Percentiles rank a stretch among this genome's conserved stretches.
These are phyloP conservation scores for Melikaiella ostensackeni DNA, from an alignment of 2,888 invertebrate genomes.

Conservation along the genomic window DNA sequence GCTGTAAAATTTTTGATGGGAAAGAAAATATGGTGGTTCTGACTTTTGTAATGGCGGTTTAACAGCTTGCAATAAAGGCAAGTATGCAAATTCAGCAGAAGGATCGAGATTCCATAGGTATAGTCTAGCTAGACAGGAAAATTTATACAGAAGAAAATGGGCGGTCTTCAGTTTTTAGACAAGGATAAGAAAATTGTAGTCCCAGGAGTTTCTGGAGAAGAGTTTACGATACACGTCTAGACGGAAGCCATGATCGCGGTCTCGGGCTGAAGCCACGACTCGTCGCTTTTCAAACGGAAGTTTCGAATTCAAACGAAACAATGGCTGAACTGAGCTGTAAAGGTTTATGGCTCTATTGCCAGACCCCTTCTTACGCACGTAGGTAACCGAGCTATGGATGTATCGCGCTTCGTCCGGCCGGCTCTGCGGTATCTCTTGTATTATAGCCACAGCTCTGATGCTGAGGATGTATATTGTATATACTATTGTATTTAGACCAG, in stretches of 20 bases:
- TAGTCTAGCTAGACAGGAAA: neutral
- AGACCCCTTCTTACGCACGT: conserved; percentile 43
- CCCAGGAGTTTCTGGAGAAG: conserved; percentile 2
- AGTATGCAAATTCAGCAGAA: neutral
- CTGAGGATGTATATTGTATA: neutral
- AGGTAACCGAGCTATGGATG: conserved; percentile 32
- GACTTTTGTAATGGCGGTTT: neutral
- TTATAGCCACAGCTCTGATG: conserved; percentile 8
- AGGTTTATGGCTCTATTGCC: conserved; percentile 72
- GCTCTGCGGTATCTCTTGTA: conserved; percentile 45
- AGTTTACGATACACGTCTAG: conserved; percentile 40
- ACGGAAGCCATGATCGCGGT: conserved; percentile 42
- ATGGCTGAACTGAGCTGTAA: conserved; percentile 66
- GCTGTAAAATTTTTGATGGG: neutral
- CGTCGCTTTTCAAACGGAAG: conserved; percentile 66
- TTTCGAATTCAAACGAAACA: conserved; percentile 70
- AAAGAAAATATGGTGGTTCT: neutral
- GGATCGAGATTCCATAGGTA: neutral
- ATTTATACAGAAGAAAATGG: conserved; percentile 25
- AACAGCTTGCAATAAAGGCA: neutral
- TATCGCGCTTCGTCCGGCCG: conserved; percentile 32
- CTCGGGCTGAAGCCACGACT: conserved; percentile 38
- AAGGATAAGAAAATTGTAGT: conserved; percentile 3
- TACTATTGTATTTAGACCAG: neutral
- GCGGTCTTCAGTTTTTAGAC: neutral